Percentiles rank a stretch among this genome's conserved stretches.
Conservation (phyloP, 2,113 vertebrate species). For the Chloropsis hardwickii region DNA sequence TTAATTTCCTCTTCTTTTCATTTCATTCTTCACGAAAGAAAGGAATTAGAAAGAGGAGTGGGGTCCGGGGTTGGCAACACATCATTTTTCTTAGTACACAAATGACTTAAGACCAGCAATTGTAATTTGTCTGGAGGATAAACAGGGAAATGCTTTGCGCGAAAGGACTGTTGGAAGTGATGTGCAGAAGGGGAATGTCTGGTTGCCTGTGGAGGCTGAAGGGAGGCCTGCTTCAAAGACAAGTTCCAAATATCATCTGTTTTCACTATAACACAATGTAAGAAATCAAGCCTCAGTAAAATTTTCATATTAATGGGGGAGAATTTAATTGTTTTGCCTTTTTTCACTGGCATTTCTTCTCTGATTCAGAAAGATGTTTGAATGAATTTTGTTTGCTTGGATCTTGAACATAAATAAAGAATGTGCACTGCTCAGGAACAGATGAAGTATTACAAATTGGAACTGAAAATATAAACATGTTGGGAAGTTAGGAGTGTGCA, state of each 20-base stretch:
- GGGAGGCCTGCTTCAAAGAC: conserved; percentile 22
- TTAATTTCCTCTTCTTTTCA: not conserved
- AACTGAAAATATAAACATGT: not conserved
- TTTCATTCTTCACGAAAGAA: not conserved
- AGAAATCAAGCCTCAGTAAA: conserved; percentile 38
- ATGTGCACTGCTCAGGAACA: not conserved
- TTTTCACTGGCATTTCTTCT: not conserved
- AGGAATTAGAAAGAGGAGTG: not conserved
- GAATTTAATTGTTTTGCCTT: conserved; percentile 16
- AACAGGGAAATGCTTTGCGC: conserved; percentile 7
- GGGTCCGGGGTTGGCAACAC: not conserved
- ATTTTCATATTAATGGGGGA: conserved; percentile 2
- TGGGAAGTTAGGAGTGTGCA: not conserved
- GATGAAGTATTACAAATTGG: not conserved
- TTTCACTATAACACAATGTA: conserved; percentile 53
- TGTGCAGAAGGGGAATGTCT: conserved; percentile 5
- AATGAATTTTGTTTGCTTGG: conserved; percentile 21
- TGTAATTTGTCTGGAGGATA: conserved; percentile 19
- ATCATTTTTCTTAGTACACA: not conserved
- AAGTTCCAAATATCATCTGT: conserved; percentile 60
- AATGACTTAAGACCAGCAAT: not conserved
- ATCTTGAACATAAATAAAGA: not conserved
- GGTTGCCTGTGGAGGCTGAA: conserved; percentile 27
- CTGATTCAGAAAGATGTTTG: not conserved
- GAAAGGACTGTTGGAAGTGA: conserved; percentile 25